Conservation (phyloP, 1,140 invertebrate genomes). For the Eciton burchellii region DNA sequence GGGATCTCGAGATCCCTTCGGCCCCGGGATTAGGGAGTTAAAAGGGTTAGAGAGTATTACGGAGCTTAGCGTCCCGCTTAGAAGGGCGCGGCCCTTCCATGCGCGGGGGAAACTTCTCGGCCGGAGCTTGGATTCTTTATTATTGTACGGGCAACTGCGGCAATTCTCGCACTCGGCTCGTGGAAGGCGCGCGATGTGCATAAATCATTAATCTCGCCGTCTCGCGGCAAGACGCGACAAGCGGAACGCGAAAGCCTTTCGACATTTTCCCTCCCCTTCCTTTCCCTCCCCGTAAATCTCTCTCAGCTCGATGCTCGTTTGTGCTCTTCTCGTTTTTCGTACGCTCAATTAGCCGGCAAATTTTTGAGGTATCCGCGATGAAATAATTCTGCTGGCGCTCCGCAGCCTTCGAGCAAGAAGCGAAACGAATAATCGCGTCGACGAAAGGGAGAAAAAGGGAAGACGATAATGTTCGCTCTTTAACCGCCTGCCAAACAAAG, state of each 20-base stretch:
- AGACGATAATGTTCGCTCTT: conserved; percentile 4
- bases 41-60: conserved; percentile 70
- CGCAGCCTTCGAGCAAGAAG: not conserved
- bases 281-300: not conserved
- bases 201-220: conserved; percentile 17
- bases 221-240: not conserved
- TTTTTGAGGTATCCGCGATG: conserved; percentile 1
- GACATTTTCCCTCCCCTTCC: conserved; percentile 3
- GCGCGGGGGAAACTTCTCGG: conserved; percentile 21
- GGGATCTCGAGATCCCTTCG: conserved; percentile 64
- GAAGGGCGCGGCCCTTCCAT: conserved; percentile 32
- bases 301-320: not conserved
- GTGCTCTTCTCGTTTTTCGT: not conserved
- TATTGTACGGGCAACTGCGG: not conserved
- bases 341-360: not conserved
- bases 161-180: not conserved
- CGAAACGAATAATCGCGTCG: conserved; percentile 2
- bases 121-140: conserved; percentile 11
- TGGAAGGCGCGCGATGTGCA: not conserved
- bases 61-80: conserved; percentile 52
- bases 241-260: conserved; percentile 8
- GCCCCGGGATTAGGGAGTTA: conserved; percentile 65
- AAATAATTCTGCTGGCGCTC: conserved; percentile 9
- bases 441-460: not conserved
- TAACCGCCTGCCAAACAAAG: conserved; percentile 16